Base-by-base conservation (phyloP, 2,797 vertebrate genomes). In the Margarornis squamiger region DNA sequence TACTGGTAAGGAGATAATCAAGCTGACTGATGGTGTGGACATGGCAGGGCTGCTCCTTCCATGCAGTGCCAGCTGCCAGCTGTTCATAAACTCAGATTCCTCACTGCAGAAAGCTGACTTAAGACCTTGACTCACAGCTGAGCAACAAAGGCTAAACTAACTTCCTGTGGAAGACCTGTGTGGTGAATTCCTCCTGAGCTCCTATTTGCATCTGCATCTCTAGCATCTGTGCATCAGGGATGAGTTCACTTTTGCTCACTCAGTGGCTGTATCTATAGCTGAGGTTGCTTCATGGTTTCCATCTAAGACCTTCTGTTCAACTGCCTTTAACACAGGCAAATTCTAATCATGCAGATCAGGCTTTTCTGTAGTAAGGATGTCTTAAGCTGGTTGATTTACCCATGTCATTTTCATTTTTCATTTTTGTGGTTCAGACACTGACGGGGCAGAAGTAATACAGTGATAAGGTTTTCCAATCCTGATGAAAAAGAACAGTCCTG, bases 11-110 rank as follows among this genome's bases (percentile, higher is more conserved):
- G 81, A 78, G 19, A 58, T 23, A 84, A 43, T 6, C 0, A 0
- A 61, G 19, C 38, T 68, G 30, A 23, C 36, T 89, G n/a, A 18
- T 38, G n/a, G n/a, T 2, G 7, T 22, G 38, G 62, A n/a, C 36
- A 19, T 12, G 46, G 49, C 32, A 59, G 13, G 38, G 18, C 30
- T 65, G 61, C 18, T 67, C 26, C 49, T 26, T 86, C 49, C 57
- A 66, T 32, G 32, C 0, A 0, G 26, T 43, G 38, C 55, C 2
- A 14, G 32, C 49, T 66, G 19, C 49, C 0, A 1, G 48, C 26
- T 18, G 14, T 71, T 43, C 32, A 58, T 13, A 66, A 57, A 71
- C 67, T 48, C 48, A 26, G 41, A 59, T 27, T 86, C 43, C 67
- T 82, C 1, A 1, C 67, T 62, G 48, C 82, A 82, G 57, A 46